Base-by-base conservation (phyloP, 2,888 invertebrate genomes). In the Lepidocyrtinus sp. region DNA sequence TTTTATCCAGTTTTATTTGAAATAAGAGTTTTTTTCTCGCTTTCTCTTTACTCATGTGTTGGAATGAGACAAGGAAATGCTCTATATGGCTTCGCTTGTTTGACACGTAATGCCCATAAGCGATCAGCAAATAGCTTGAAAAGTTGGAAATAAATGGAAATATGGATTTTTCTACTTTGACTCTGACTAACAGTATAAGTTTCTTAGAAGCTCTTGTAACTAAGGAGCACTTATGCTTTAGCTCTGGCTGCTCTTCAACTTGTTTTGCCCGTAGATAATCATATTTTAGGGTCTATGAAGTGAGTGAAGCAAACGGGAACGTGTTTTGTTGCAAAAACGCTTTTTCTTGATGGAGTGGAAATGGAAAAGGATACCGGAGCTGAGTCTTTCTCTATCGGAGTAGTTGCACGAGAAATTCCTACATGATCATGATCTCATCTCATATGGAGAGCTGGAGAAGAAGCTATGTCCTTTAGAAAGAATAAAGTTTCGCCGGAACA, bases 51-150 rank as follows among this genome's bases (percentile, higher is more conserved):
- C 50, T 50, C 17, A 17, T 50, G 5, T 12, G 50, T 17, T 50
- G 50, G 50, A 50, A 50, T 50, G 50, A 50, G 50, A 50, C 50
- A 50, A 50, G 50, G 50, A 50, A 50, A 50, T n/a, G 15, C 50
- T 50, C 5, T 50, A 50, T 12, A 50, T 71, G 61, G 45, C 62
- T 62, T 63, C 21, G 61, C 74, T 67, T 75, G 75, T 62, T 68
- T 75, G 75, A 75, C 75, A 75, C 75, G 75, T 75, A 75, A 69
- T 75, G 75, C 75, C 75, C 75, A 75, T 69, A 75, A 75, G 75
- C 75, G 75, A 75, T 75, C 68, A 75, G 65, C 65, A 74, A 74
- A 67, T 65, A 26, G 68, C 55, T 75, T 68, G 68, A 69, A 75
- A 75, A 68, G 68, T 75, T 68, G 75, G 68, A 69, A 75, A 67